These are phyloP conservation scores for Meles meles DNA, from an alignment of 2,113 vertebrate genomes.

Conservation along the genomic window DNA sequence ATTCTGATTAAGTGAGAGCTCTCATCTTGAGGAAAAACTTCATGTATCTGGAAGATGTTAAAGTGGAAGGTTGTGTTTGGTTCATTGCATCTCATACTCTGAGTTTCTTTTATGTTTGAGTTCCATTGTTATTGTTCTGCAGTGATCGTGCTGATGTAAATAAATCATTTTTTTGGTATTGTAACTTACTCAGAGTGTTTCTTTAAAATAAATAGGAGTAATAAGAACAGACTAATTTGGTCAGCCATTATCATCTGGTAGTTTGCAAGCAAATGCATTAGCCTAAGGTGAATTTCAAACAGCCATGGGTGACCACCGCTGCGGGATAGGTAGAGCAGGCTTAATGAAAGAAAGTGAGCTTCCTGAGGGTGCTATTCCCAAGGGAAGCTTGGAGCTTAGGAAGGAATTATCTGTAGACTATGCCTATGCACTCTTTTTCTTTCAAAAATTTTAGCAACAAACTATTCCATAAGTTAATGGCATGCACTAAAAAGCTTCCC, in stretches of 20 bases:
- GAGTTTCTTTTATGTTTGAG: not conserved
- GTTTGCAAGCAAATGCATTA: not conserved
- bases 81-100: not conserved
- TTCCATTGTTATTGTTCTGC: conserved; percentile 25
- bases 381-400: not conserved
- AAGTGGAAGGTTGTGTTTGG: not conserved
- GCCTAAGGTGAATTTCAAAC: not conserved
- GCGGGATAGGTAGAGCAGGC: not conserved
- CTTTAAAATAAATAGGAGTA: conserved; percentile 27
- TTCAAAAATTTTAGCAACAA: conserved; percentile 33
- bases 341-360: not conserved
- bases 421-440: not conserved
- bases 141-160: conserved; percentile 33
- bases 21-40: not conserved
- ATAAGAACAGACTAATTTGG: not conserved
- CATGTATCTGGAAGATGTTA: not conserved
- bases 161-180: conserved; percentile 21
- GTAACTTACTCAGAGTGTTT: conserved; percentile 36
- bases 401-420: not conserved
- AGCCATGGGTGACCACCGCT: not conserved
- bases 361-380: not conserved
- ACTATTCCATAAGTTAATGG: conserved; percentile 50
- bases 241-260: not conserved
- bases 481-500: conserved; percentile 60
- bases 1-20: not conserved